A percentile compares a stretch with the other conserved stretches of the same genome.
Conservation (phyloP, 1,140 invertebrate species). For the Battus philenor region DNA sequence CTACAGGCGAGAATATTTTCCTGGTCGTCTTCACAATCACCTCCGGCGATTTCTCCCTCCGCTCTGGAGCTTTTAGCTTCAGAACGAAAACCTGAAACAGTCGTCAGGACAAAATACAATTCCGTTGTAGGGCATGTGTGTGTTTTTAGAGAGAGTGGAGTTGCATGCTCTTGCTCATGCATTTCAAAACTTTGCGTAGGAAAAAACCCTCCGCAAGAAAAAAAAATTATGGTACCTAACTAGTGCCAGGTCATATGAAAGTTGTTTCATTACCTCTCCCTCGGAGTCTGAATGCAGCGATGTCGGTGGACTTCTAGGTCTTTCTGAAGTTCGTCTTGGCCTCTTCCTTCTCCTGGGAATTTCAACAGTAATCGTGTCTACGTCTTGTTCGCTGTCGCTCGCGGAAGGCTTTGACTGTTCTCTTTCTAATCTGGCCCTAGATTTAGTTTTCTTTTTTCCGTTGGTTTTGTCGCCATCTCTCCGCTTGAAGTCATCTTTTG, state of each 20-base stretch:
- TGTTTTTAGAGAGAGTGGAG: too few species aligned
- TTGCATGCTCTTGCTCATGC: too few species aligned
- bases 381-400: conserved; percentile 66
- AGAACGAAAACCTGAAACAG: conserved; percentile 67
- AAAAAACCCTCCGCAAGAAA: too few species aligned
- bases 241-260: not conserved
- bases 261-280: conserved; percentile 43
- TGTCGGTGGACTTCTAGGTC: conserved; percentile 57
- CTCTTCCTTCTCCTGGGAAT: conserved; percentile 69
- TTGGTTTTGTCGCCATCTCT: conserved; percentile 49
- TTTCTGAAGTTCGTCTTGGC: conserved; percentile 58
- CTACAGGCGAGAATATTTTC: conserved; percentile 84
- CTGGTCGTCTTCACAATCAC: conserved; percentile 86
- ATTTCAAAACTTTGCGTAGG: too few species aligned
- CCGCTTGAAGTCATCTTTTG: conserved; percentile 55
- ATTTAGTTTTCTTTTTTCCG: conserved; percentile 61
- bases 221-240: not conserved
- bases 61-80: conserved; percentile 61
- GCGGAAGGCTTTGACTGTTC: conserved; percentile 74
- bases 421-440: conserved; percentile 65
- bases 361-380: conserved; percentile 72
- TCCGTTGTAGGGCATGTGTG: too few species aligned
- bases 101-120: too few species aligned
- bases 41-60: conserved; percentile 63
- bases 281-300: conserved; percentile 63